Percentiles rank a stretch among this genome's conserved stretches.
These are phyloP conservation scores for Emmelina monodactyla DNA, from an alignment of 2,888 invertebrate genomes.

Conservation along the genomic window DNA sequence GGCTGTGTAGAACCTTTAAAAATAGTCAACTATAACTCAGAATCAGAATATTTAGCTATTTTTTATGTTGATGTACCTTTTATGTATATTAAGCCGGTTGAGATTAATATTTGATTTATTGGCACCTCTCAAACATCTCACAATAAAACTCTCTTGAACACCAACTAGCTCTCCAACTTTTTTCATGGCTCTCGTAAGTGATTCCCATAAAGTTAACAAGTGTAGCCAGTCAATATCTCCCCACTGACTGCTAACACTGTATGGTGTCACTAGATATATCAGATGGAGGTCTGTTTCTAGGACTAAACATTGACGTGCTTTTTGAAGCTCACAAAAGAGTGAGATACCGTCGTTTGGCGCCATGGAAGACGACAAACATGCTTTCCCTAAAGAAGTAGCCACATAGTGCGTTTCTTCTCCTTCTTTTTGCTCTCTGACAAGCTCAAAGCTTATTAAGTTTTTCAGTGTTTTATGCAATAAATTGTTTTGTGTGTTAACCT, in stretches of 20 bases:
- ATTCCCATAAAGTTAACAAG: constrained; percentile 83
- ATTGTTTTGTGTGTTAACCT: constrained; percentile 25
- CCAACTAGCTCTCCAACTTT: constrained; percentile 91
- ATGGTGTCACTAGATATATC: constrained; percentile 94
- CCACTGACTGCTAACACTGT: constrained; percentile 83
- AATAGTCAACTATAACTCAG: too few relatives aligned
- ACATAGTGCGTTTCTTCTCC: constrained; percentile 64
- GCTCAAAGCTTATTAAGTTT: constrained; percentile 81
- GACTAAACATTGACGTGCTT: constrained; percentile 88
- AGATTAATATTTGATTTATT: constrained; percentile 63
- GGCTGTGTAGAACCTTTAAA: constrained; percentile 82
- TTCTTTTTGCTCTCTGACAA: constrained; percentile 71
- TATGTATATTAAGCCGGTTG: constrained; percentile 69
- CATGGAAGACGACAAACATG: constrained; percentile 91
- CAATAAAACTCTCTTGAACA: constrained; percentile 84
- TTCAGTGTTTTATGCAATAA: constrained; percentile 65
- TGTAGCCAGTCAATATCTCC: constrained; percentile 83
- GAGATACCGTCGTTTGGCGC: constrained; percentile 93
- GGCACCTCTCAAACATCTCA: constrained; percentile 76
- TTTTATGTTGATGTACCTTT: too few relatives aligned
- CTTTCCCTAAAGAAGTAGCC: constrained; percentile 88
- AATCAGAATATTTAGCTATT: too few relatives aligned
- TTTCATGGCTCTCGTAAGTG: constrained; percentile 78
- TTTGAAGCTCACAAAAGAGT: constrained; percentile 88
- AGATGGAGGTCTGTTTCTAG: constrained; percentile 95